Evolutionary conservation across 2,113 vertebrate genomes (phyloP).

Genomic region (Chloropsis cyanopogon): DNA sequence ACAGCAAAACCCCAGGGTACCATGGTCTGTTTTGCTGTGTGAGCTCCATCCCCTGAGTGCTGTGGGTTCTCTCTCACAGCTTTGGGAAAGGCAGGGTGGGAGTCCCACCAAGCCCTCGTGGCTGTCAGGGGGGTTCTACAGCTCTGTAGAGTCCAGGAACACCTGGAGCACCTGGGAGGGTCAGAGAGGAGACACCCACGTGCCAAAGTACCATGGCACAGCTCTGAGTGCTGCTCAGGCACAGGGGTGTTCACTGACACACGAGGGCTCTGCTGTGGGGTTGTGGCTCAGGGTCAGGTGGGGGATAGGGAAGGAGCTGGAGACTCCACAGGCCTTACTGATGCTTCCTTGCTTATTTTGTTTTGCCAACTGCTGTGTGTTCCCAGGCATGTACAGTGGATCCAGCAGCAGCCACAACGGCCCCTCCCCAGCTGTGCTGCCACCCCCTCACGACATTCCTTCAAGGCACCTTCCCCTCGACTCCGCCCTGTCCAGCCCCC

Average conservation of each 20-base stretch:
- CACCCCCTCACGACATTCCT: constrained; percentile 74
- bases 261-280: not conserved
- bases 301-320: not conserved
- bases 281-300: accelerated
- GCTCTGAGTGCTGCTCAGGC: not conserved
- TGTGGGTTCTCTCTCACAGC: not conserved
- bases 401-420: constrained; percentile 80
- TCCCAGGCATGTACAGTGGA: constrained; percentile 86
- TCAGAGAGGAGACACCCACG: not conserved
- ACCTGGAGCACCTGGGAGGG: not conserved
- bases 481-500: constrained; percentile 77
- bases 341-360: not conserved
- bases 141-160: not conserved
- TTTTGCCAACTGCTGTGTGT: constrained; percentile 69
- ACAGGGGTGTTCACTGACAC: not conserved
- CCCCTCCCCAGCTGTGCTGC: constrained; percentile 76
- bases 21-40: not conserved
- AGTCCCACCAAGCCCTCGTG: not conserved
- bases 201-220: not conserved
- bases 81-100: not conserved
- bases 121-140: not conserved
- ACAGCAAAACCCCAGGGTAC: not conserved
- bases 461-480: constrained; percentile 83
- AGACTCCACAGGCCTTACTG: not conserved
- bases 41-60: not conserved